Base-by-base conservation (phyloP, 2,888 invertebrate species). In the Ophion ellenae region DNA sequence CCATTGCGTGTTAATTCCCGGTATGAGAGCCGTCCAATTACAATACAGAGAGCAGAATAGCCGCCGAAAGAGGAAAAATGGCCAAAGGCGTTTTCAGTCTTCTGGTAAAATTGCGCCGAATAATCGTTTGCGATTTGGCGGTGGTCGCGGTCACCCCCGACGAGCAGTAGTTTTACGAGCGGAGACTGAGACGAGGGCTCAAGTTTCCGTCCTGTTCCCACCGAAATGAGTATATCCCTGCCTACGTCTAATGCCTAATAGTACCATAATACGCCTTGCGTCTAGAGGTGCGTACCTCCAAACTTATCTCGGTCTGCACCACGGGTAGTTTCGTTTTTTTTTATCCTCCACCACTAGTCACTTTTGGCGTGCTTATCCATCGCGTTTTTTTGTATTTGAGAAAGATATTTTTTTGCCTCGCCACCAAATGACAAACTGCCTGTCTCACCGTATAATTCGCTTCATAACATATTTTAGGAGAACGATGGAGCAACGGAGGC, bases 401-500 rank as follows among this genome's bases (percentile, higher is more conserved):
- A 36, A 36, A 17, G 24, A 32, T 59, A 28, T 28, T 32, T 10
- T 32, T 66, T 75, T 83, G 74, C 53, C 78, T 78, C 80, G 81
- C 28, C 87, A 88, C 85, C 87, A 91, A 93, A 93, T 93, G 93
- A 93, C 92, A 93, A 93, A 92, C 90, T 89, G 82, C 57, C 88
- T 74, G 82, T 83, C 84, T 61, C 61, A 86, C 63, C 84, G 84
- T 88, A 89, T 91, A 92, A 93, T 93, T 93, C 90, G 81, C 89
- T 92, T 93, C 92, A 93, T 90, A 91, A 91, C 90, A 89, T 90
- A 87, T 86, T 92, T 93, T 93, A 92, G 91, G 90, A 87, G 90
- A 92, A 93, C 92, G 17, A 70, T 59, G 45, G 4, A 32, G 28
- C 64, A 28, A 53, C n/a, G 14, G 28, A 4, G 90, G 80, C 89